A percentile compares a stretch with the other conserved stretches of the same genome.
Evolutionary conservation across 2,113 vertebrate genomes (phyloP).

Genomic region (Lepisosteus osseus): DNA sequence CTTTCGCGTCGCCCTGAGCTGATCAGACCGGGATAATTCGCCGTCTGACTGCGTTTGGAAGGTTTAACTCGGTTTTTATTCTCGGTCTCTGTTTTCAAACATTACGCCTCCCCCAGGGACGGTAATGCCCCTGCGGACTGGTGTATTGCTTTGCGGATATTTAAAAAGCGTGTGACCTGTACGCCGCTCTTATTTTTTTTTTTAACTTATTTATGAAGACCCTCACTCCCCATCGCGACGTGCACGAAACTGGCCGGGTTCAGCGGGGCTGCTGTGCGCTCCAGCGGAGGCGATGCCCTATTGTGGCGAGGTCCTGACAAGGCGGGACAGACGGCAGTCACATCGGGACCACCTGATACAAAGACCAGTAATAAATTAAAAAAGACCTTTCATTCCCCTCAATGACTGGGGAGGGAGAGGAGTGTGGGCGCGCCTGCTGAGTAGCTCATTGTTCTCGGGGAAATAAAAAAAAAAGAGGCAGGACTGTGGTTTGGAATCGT

Average conservation of each 20-base stretch:
- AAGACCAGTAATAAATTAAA: constrained; percentile 50
- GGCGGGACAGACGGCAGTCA: constrained; percentile 57
- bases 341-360: constrained; percentile 49
- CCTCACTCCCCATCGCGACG: background rate
- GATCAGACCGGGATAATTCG: background rate
- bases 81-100: constrained; percentile 29
- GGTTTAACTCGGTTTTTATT: constrained; percentile 8
- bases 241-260: constrained; percentile 43
- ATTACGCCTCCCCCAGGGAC: constrained; percentile 33
- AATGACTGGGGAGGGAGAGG: constrained; percentile 27
- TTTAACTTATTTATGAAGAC: constrained; percentile 52
- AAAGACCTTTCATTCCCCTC: constrained; percentile 48
- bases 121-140: constrained; percentile 22
- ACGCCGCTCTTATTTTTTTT: too few relatives aligned
- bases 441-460: constrained; percentile 49
- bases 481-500: constrained; percentile 34
- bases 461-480: constrained; percentile 41
- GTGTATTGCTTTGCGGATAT: constrained; percentile 40
- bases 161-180: constrained; percentile 25
- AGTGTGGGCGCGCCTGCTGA: constrained; percentile 51
- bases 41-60: background rate
- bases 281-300: constrained; percentile 65
- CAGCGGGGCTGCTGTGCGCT: constrained; percentile 48
- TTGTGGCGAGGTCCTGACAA: constrained; percentile 57
- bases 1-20: constrained; percentile 2